Evolutionary conservation across 2,797 vertebrate genomes (phyloP), one percentile per base, ranked within the genome.

Genomic region (Scleropages formosus): DNA sequence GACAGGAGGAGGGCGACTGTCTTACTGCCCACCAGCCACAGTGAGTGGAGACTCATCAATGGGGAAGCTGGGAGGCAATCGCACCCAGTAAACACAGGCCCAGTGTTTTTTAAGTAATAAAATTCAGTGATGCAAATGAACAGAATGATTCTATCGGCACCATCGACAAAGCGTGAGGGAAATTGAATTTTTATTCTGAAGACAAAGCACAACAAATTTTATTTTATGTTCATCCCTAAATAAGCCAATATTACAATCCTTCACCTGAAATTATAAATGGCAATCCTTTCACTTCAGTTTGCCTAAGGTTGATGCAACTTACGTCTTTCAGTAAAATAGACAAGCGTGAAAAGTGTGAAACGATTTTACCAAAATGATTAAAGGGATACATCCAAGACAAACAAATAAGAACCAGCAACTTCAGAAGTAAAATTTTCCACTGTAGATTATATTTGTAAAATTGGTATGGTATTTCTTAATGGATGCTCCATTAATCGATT

Each of bases 1-100:
- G 62, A 65, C 75, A 58, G 27, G 56, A 60, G 51, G n/a, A 46
- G 74, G 74, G 39, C 31, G 22, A 61, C 74, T 26, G 39, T 61
- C 39, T 39, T 27, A 71, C 61, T 53, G 26, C 75, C 31, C 10
- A 31, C 67, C 66, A 62, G 58, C 15, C 58, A 69, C 75, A 51
- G 51, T 44, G 58, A 66, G 24, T 58, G 22, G 31, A 69, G 56
- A 10, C 20, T 62, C 59, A 63, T 51, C 58, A 22, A 22, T 24
- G 61, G 9, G 8, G 59, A 6, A 20, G 0, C 22, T 26, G 56
- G 18, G 60, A 47, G 46, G 46, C 12, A 60, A n/a, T 20, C 31
- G 20, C 31, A n/a, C 60, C 31, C 51, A 39, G 24, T 31, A 60
- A 72, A 44, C 20, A 61, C 16, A 61, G 11, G 10, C 44, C n/a